These are phyloP conservation scores for Chelon auratus DNA, from an alignment of 2,797 vertebrate genomes.

Conservation along the genomic window DNA sequence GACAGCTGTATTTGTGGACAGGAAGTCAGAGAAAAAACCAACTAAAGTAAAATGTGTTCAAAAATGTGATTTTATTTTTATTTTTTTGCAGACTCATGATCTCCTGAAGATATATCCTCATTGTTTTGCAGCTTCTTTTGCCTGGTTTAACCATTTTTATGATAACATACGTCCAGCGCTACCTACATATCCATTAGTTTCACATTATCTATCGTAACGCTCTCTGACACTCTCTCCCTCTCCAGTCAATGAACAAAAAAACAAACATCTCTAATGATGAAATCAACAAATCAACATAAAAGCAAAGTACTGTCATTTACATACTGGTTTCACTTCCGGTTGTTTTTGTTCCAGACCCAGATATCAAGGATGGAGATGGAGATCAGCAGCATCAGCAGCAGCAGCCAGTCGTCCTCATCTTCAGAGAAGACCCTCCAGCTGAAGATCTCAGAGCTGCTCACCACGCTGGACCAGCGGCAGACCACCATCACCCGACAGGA, in stretches of 20 bases:
- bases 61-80: too few species aligned
- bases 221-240: too few species aligned
- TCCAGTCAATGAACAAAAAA: too few species aligned
- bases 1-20: neutral
- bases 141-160: neutral
- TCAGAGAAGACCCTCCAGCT: slow-evolving; percentile 88
- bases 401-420: slow-evolving; percentile 78
- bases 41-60: neutral
- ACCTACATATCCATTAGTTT: neutral
- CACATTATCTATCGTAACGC: too few species aligned
- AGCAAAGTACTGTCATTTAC: neutral
- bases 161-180: neutral
- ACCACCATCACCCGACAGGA: slow-evolving; percentile 89
- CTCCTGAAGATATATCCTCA: neutral
- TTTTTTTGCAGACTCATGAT: neutral
- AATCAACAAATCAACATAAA: neutral
- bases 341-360: slow-evolving; percentile 76
- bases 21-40: neutral
- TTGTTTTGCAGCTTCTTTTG: neutral
- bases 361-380: slow-evolving; percentile 88
- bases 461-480: slow-evolving; percentile 88
- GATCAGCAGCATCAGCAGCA: slow-evolving; percentile 57
- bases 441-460: slow-evolving; percentile 88
- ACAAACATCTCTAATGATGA: neutral
- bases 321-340: too few species aligned